A percentile compares a stretch with the other conserved stretches of the same genome.
These are phyloP conservation scores for Brachirus orientalis DNA, from an alignment of 2,113 vertebrate genomes.

Conservation along the genomic window DNA sequence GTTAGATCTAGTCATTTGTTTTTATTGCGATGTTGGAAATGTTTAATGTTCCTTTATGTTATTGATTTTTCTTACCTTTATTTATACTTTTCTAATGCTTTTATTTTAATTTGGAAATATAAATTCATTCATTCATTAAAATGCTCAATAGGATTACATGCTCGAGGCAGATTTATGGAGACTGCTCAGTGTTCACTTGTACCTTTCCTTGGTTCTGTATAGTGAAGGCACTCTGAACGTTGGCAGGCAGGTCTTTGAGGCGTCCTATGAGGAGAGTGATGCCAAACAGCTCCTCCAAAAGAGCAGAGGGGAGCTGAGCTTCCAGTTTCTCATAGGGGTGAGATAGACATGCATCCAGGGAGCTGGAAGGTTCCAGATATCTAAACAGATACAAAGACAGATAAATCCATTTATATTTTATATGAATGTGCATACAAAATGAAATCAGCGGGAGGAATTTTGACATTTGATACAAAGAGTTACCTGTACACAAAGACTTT, in stretches of 20 bases:
- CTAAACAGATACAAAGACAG: constrained; percentile 64
- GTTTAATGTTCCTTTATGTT: too few species aligned
- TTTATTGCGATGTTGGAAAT: too few species aligned
- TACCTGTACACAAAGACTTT: constrained; percentile 96
- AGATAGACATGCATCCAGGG: constrained; percentile 56
- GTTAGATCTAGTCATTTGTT: too few species aligned
- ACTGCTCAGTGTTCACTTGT: constrained; percentile 4
- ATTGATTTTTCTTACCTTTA: too few species aligned
- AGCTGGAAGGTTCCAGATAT: constrained; percentile 79
- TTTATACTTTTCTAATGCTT: neutral
- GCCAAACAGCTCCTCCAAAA: constrained; percentile 90
- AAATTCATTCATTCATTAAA: neutral
- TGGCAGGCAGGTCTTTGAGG: constrained; percentile 86
- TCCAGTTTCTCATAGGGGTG: constrained; percentile 88
- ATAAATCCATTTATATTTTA: neutral
- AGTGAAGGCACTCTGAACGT: constrained; percentile 84
- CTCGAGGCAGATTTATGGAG: neutral
- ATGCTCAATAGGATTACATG: neutral
- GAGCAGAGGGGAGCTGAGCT: constrained; percentile 84
- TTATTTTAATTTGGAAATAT: too few species aligned
- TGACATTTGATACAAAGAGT: neutral
- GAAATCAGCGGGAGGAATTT: neutral
- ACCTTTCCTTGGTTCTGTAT: constrained; percentile 93
- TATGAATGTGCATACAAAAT: neutral
- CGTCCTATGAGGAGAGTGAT: constrained; percentile 86